A percentile compares a stretch with the other conserved stretches of the same genome.
These are phyloP conservation scores for Gasterosteus aculeatus DNA, from an alignment of 2,113 vertebrate genomes.

Conservation along the genomic window DNA sequence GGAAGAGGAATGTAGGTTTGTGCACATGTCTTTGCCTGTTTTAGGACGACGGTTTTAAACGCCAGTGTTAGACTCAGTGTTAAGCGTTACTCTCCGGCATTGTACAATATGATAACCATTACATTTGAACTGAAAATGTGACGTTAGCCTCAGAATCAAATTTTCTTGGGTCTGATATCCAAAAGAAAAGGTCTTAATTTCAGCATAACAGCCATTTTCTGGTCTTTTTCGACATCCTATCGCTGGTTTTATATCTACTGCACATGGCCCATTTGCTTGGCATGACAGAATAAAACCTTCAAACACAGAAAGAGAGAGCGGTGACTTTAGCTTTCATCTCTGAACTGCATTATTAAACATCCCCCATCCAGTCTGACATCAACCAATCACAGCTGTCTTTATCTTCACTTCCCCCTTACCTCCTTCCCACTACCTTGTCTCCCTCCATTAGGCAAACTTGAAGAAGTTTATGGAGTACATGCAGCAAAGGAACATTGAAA, in stretches of 20 bases:
- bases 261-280: conserved; percentile 61
- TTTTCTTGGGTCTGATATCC: conserved; percentile 17
- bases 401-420: conserved; percentile 18
- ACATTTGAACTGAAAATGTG: no score
- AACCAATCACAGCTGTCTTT: conserved; percentile 68
- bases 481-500: conserved; percentile 90
- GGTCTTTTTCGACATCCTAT: conserved; percentile 40
- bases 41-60: conserved; percentile 21
- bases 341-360: conserved; percentile 79
- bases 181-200: conserved; percentile 21
- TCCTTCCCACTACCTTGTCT: conserved; percentile 44
- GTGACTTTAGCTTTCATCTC: conserved; percentile 75
- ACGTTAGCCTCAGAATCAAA: no score
- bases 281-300: conserved; percentile 65
- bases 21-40: conserved; percentile 28
- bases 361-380: conserved; percentile 69
- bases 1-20: not conserved
- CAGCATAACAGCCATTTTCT: conserved; percentile 2
- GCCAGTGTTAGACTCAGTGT: not conserved
- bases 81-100: not conserved
- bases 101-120: conserved; percentile 1
- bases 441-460: conserved; percentile 88
- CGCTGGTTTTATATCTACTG: conserved; percentile 40
- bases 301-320: conserved; percentile 48
- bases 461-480: conserved; percentile 99